Conservation (phyloP, 2,797 vertebrate genomes). For the Phataginus tetradactyla region DNA sequence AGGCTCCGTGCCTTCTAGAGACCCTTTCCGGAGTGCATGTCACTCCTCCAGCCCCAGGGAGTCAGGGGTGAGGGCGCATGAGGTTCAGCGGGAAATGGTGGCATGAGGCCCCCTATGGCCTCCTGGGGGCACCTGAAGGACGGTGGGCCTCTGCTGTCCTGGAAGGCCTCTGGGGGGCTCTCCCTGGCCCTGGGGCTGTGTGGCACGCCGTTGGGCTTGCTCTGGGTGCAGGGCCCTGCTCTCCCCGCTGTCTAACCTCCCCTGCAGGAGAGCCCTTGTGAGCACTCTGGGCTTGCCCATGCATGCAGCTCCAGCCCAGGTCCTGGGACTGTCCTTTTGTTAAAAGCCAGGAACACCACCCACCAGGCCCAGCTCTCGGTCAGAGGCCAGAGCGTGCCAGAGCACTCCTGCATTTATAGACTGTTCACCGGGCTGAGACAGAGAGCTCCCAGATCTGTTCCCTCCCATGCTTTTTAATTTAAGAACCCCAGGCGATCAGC, state of each 20-base stretch:
- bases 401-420: conserved; percentile 30
- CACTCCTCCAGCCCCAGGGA: not conserved
- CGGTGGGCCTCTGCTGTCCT: rapidly evolving
- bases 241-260: not conserved
- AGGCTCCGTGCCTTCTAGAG: not conserved
- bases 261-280: conserved; percentile 62
- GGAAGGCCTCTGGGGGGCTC: rapidly evolving
- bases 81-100: not conserved
- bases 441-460: conserved; percentile 55
- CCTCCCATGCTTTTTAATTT: conserved; percentile 84
- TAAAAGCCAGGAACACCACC: not conserved
- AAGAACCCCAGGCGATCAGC: conserved; percentile 81
- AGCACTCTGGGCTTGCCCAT: conserved; percentile 14
- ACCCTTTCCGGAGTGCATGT: rapidly evolving
- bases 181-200: rapidly evolving
- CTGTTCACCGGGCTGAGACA: conserved; percentile 53
- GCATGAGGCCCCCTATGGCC: not conserved
- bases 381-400: conserved; percentile 69
- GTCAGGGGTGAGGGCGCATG: not conserved
- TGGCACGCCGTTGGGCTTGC: rapidly evolving
- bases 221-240: not conserved
- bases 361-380: conserved; percentile 15
- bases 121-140: rapidly evolving
- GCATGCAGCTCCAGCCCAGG: not conserved
- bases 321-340: conserved; percentile 66